Percentiles rank a stretch among this genome's conserved stretches.
phyloP scores from a whole-genome alignment of 2,888 invertebrate genomes.

The Dromius quadrimaculatus region DNA sequence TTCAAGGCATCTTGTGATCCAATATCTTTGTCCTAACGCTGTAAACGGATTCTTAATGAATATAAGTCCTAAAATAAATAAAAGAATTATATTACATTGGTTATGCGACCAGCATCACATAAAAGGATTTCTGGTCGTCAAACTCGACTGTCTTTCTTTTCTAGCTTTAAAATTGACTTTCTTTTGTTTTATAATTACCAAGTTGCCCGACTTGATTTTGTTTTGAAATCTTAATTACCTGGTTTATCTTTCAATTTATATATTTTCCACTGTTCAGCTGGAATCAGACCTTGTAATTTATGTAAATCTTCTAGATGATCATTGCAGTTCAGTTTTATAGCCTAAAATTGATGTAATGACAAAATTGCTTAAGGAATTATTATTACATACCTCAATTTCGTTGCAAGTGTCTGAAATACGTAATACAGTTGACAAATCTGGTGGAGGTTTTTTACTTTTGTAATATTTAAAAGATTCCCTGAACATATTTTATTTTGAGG shows the following conservation, averaged over 20 bases:
- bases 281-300: conserved; percentile 64
- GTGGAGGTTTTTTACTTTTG: conserved; percentile 76
- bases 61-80: conserved; percentile 74
- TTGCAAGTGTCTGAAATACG: conserved; percentile 64
- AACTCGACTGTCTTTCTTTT: too few species aligned
- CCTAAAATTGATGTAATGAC: conserved; percentile 59
- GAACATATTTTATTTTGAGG: conserved; percentile 68
- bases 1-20: conserved; percentile 82
- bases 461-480: conserved; percentile 84
- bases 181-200: conserved; percentile 28
- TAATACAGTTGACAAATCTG: conserved; percentile 75
- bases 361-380: conserved; percentile 24
- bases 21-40: conserved; percentile 80
- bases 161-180: conserved; percentile 6
- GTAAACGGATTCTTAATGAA: conserved; percentile 89
- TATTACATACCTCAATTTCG: conserved; percentile 14
- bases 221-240: conserved; percentile 64
- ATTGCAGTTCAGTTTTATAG: conserved; percentile 58
- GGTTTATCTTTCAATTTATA: conserved; percentile 73
- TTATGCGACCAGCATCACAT: neutral
- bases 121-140: too few species aligned
- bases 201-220: too few species aligned
- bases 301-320: conserved; percentile 39
- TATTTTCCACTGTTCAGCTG: conserved; percentile 72
- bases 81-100: conserved; percentile 22